These are phyloP conservation scores for Philereme transversata DNA, from an alignment of 2,888 invertebrate species.

Conservation along the genomic window DNA sequence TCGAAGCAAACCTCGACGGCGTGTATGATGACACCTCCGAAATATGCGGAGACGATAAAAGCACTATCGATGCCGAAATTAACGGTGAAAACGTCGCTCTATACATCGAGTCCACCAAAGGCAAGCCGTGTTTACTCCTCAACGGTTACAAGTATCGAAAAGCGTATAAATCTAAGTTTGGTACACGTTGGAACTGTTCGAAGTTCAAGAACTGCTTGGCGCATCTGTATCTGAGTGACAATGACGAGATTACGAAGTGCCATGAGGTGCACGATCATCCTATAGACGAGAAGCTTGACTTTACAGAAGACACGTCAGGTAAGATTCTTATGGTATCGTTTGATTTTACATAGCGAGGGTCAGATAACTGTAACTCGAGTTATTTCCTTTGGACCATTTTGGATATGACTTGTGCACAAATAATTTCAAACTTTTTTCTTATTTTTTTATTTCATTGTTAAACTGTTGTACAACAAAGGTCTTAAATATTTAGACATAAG, in stretches of 20 bases:
- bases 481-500: too few species aligned
- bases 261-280: slow-evolving; percentile 58
- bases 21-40: slow-evolving; percentile 29
- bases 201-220: slow-evolving; percentile 59
- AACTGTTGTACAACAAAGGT: too few species aligned
- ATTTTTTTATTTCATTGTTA: too few species aligned
- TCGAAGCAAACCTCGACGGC: slow-evolving; percentile 36
- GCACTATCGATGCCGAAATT: slow-evolving; percentile 8
- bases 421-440: too few species aligned
- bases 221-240: slow-evolving; percentile 58
- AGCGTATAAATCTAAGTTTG: slow-evolving; percentile 56
- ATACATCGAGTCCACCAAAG: slow-evolving; percentile 57
- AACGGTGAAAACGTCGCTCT: slow-evolving; percentile 45
- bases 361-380: too few species aligned
- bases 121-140: slow-evolving; percentile 60
- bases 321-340: slow-evolving; percentile 25
- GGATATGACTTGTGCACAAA: too few species aligned
- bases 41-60: slow-evolving; percentile 19
- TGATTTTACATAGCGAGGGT: too few species aligned
- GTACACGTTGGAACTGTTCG: slow-evolving; percentile 66
- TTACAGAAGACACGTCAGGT: slow-evolving; percentile 50
- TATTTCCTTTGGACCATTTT: too few species aligned
- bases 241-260: slow-evolving; percentile 61
- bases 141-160: slow-evolving; percentile 64
- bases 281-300: slow-evolving; percentile 35